Percentiles rank a stretch among this genome's conserved stretches.
These are phyloP conservation scores for Allygus modestus DNA, from an alignment of 2,888 invertebrate species.

Conservation along the genomic window DNA sequence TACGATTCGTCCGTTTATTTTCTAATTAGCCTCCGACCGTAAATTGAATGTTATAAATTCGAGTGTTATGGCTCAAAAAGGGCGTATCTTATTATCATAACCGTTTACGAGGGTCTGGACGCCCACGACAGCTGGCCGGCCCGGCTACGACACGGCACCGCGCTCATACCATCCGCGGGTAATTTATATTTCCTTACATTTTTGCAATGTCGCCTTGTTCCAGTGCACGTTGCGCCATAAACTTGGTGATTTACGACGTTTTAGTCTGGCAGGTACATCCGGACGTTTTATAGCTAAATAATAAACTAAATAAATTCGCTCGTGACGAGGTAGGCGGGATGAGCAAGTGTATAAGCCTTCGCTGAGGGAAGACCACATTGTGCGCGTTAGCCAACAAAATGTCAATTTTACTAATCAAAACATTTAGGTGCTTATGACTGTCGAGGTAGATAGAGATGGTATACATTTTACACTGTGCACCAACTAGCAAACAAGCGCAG, in stretches of 20 bases:
- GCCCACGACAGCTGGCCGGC: neutral
- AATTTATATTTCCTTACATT: constrained; percentile 1
- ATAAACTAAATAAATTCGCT: too few relatives aligned
- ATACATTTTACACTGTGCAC: too few relatives aligned
- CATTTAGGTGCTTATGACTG: too few relatives aligned
- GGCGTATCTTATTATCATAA: constrained; percentile 4
- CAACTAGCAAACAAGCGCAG: too few relatives aligned
- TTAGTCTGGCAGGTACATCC: neutral
- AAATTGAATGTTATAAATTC: constrained; percentile 18
- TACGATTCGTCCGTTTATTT: constrained; percentile 13
- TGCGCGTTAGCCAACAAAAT: too few relatives aligned
- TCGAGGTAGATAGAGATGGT: too few relatives aligned
- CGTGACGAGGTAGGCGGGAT: too few relatives aligned
- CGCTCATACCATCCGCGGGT: neutral
- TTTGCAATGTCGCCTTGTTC: neutral
- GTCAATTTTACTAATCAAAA: too few relatives aligned
- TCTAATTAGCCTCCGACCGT: neutral
- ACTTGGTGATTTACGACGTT: neutral
- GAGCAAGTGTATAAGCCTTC: too few relatives aligned
- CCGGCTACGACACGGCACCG: neutral
- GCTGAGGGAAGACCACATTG: too few relatives aligned
- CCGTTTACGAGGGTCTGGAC: neutral
- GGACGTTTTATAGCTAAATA: neutral
- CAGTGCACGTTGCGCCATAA: neutral
- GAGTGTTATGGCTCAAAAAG: constrained; percentile 6